These are phyloP conservation scores for Beroe ovata DNA, from an alignment of 37 sponge, comb jelly and placozoan species.

Conservation along the genomic window DNA sequence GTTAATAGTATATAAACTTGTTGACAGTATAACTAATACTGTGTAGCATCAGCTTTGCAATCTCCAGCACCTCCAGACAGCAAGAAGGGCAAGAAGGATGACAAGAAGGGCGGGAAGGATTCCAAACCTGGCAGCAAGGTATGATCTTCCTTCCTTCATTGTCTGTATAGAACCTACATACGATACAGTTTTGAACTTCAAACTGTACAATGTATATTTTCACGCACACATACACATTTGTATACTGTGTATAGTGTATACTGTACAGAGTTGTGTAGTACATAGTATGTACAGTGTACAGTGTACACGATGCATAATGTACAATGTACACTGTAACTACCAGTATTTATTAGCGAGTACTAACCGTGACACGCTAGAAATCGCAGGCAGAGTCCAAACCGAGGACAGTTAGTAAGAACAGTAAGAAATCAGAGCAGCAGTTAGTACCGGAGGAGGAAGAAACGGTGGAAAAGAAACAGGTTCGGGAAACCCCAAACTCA, in stretches of 20 bases:
- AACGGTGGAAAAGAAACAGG: neutral
- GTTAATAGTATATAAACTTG: no score
- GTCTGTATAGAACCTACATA: no score
- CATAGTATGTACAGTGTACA: no score
- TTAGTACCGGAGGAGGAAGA: slow-evolving; percentile 25
- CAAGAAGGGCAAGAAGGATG: neutral
- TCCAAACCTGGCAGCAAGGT: slow-evolving; percentile 23
- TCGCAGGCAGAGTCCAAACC: slow-evolving; percentile 17
- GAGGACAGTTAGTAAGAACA: neutral
- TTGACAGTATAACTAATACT: neutral
- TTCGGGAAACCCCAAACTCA: neutral
- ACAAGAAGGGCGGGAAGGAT: slow-evolving; percentile 65
- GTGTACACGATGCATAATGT: no score
- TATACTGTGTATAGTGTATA: no score
- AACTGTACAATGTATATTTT: no score
- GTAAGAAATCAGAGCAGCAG: slow-evolving; percentile 8
- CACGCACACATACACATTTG: no score
- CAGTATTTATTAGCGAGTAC: neutral
- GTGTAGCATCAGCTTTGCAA: slow-evolving; percentile 42
- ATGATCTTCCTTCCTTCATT: neutral
- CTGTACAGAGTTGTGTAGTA: no score
- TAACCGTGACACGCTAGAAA: neutral
- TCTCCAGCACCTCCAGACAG: slow-evolving; percentile 22
- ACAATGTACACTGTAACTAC: no score
- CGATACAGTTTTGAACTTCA: no score